Evolutionary conservation across 2,113 vertebrate genomes (phyloP).

Genomic region (Ahaetulla prasina): DNA sequence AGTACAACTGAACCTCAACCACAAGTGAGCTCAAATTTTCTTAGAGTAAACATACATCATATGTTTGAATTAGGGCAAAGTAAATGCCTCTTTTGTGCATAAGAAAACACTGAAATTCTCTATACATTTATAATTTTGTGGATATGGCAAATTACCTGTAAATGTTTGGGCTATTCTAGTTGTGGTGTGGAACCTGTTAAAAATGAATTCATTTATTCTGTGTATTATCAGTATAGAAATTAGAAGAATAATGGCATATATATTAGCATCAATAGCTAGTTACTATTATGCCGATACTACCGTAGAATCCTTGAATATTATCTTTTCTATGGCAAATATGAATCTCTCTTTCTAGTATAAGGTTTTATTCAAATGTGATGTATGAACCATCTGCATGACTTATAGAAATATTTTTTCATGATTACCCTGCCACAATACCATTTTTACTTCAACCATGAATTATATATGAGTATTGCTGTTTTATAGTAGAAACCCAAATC

Average conservation of each 20-base stretch:
- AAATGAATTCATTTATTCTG: neutral
- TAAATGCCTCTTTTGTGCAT: neutral
- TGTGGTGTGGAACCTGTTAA: neutral
- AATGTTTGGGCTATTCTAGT: neutral
- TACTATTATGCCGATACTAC: neutral
- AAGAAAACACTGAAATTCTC: neutral
- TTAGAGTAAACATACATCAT: neutral
- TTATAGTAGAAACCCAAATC: neutral
- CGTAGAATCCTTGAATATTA: neutral
- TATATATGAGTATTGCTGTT: neutral
- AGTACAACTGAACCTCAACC: too few species aligned
- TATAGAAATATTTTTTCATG: neutral
- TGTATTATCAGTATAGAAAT: neutral
- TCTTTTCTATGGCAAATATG: neutral
- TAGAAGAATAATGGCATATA: neutral
- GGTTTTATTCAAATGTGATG: neutral
- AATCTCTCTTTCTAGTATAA: neutral
- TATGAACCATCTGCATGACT: neutral
- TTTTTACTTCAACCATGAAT: neutral
- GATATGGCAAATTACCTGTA: neutral
- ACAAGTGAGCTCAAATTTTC: too few species aligned
- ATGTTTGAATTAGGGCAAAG: neutral
- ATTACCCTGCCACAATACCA: neutral
- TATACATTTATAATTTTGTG: neutral
- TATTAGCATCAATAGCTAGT: neutral